Conservation (phyloP, 2,797 vertebrate species). For the Sciurus vulgaris region DNA sequence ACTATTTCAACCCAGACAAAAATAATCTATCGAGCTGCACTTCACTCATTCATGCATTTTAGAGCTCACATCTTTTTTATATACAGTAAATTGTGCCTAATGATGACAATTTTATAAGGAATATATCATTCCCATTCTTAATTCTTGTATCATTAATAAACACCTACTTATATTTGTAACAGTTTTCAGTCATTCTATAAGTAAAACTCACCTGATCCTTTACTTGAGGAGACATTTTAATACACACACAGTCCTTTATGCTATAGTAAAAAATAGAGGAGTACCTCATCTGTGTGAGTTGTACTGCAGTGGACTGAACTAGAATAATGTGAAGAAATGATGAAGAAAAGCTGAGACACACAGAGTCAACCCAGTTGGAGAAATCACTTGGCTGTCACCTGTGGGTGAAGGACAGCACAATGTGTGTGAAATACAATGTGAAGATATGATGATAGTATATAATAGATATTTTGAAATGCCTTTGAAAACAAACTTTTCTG, state of each 20-base stretch:
- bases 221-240: background rate
- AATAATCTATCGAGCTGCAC: background rate
- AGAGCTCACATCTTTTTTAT: conserved; percentile 39
- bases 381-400: conserved; percentile 42
- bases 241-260: background rate
- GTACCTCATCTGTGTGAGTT: background rate
- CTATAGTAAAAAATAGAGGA: background rate
- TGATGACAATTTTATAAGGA: conserved; percentile 3
- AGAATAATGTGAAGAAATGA: background rate
- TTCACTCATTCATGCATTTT: conserved; percentile 18
- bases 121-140: background rate
- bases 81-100: conserved; percentile 8
- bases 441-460: background rate
- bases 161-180: background rate
- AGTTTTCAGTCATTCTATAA: background rate
- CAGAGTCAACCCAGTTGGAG: background rate
- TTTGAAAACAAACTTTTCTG: background rate
- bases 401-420: background rate
- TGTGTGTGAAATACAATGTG: conserved; percentile 43
- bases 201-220: background rate
- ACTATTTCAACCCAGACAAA: conserved; percentile 13
- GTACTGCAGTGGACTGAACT: background rate
- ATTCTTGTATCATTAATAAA: conserved; percentile 49
- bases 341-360: background rate
- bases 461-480: conserved; percentile 27